These are phyloP conservation scores for Chrosomus eos DNA, from an alignment of 2,797 vertebrate genomes.

Conservation along the genomic window DNA sequence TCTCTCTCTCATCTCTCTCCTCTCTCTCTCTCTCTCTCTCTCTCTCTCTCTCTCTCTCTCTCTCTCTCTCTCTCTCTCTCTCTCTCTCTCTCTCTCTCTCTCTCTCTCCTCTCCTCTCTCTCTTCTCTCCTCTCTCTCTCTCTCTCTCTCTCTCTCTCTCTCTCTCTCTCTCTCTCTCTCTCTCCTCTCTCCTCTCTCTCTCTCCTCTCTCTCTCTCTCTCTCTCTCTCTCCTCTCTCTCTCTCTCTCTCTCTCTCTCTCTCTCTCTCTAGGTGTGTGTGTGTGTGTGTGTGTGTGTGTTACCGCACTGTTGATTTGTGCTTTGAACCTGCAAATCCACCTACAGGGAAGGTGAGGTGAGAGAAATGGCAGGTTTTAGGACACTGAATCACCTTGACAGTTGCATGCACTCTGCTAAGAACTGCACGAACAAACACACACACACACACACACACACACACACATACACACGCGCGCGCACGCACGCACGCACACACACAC, in stretches of 20 bases:
- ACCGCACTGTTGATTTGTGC: conserved; percentile 42
- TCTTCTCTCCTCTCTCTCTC: neutral
- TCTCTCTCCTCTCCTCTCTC: too few species aligned
- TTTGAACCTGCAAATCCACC: conserved; percentile 53
- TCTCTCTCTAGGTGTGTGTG: neutral
- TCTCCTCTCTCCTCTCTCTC: too few species aligned
- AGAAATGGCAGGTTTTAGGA: conserved; percentile 57
- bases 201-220: too few species aligned
- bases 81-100: neutral
- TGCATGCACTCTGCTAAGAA: conserved; percentile 65
- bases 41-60: too few species aligned
- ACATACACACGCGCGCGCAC: neutral
- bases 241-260: neutral
- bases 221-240: neutral
- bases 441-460: neutral
- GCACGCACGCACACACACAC: too few species aligned
- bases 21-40: too few species aligned
- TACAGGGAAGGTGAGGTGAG: conserved; percentile 51
- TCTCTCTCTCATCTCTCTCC: too few species aligned
- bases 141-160: neutral
- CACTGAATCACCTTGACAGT: conserved; percentile 63
- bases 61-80: too few species aligned
- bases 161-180: too few species aligned
- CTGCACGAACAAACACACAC: neutral
- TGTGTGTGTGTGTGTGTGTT: conserved; percentile 44